Percentiles rank a stretch among this genome's conserved stretches.
Evolutionary conservation across 2,888 invertebrate genomes (phyloP).

Genomic region (Shargacucullia verbasci): DNA sequence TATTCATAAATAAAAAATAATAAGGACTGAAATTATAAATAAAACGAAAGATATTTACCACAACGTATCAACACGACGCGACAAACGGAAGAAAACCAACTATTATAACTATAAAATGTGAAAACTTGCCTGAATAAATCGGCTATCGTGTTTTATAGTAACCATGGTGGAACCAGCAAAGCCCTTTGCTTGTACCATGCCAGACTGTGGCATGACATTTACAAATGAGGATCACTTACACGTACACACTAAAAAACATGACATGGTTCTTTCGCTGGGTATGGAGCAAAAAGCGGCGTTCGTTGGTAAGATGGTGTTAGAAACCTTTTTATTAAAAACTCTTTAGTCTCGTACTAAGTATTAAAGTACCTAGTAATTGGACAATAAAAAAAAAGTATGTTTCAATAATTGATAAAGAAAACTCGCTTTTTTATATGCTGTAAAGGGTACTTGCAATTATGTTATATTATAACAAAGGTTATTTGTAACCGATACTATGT

Average conservation of each 20-base stretch:
- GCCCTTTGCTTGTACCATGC: slow-evolving; percentile 92
- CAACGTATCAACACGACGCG: too few species aligned
- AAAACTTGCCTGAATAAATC: neutral
- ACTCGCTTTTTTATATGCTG: too few species aligned
- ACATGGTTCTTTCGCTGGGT: slow-evolving; percentile 94
- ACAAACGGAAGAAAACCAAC: too few species aligned
- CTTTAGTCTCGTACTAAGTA: too few species aligned
- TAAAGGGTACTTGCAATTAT: too few species aligned
- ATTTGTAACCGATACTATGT: too few species aligned
- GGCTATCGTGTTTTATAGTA: neutral
- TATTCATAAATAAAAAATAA: neutral
- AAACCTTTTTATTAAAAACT: neutral
- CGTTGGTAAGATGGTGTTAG: slow-evolving; percentile 87
- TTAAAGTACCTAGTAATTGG: too few species aligned
- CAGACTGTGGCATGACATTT: slow-evolving; percentile 93
- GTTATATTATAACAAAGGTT: too few species aligned
- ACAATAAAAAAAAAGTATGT: too few species aligned
- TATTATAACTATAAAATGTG: neutral
- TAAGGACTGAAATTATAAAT: neutral
- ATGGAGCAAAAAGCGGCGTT: slow-evolving; percentile 90
- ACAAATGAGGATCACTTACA: slow-evolving; percentile 94
- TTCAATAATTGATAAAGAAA: too few species aligned
- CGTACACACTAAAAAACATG: slow-evolving; percentile 94
- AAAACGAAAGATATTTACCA: too few species aligned
- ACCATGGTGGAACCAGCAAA: slow-evolving; percentile 89